Evolutionary conservation across 2,888 invertebrate genomes (phyloP).

Genomic region (Dynastes grantii): DNA sequence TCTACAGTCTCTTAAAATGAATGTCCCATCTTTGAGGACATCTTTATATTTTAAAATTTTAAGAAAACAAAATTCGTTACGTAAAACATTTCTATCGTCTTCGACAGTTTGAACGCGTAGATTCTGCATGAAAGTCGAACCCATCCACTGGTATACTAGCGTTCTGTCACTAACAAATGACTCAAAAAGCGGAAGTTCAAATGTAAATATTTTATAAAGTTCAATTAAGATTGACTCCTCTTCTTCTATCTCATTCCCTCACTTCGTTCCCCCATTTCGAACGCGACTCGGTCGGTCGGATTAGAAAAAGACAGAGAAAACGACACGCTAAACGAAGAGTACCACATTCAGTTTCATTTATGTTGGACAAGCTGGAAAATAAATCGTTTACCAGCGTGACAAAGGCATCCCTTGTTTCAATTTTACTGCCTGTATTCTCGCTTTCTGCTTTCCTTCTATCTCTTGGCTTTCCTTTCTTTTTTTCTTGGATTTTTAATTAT

Average conservation of each 20-base stretch:
- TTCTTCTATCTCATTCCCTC: background rate
- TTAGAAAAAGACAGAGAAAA: constrained; percentile 16
- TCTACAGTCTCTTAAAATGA: no score
- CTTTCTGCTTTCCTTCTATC: background rate
- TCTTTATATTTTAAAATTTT: no score
- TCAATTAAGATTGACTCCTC: constrained; percentile 48
- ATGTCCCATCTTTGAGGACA: no score
- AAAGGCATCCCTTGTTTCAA: constrained; percentile 32
- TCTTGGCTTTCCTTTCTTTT: no score
- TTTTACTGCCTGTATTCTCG: background rate
- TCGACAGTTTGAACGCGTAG: no score
- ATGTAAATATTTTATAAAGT: constrained; percentile 52
- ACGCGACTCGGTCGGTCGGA: background rate
- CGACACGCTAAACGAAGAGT: background rate
- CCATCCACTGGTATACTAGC: no score
- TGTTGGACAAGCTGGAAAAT: background rate
- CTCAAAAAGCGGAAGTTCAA: constrained; percentile 45
- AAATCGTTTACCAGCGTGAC: background rate
- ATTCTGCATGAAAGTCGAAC: no score
- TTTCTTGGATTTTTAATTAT: no score
- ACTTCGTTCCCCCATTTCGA: background rate
- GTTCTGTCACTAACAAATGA: no score
- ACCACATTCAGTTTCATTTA: constrained; percentile 18
- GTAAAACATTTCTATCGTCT: no score
- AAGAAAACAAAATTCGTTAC: no score